Percentiles rank a stretch among this genome's conserved stretches.
These are phyloP conservation scores for Arvicanthis niloticus DNA, from an alignment of 2,113 vertebrate species.

Conservation along the genomic window DNA sequence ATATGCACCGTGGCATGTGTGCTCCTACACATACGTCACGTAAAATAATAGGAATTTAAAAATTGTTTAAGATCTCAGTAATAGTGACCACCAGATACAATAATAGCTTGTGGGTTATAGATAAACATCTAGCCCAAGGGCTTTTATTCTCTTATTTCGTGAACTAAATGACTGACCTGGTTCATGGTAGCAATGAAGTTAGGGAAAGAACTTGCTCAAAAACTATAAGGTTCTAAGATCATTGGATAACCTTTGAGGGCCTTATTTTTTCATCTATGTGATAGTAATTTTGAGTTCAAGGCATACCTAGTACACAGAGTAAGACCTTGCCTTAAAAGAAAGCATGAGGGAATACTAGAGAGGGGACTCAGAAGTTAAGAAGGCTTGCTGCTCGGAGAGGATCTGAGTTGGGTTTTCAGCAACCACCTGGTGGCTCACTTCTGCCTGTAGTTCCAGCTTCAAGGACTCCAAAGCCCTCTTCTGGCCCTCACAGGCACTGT, in stretches of 20 bases:
- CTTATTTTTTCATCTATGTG: conserved; percentile 62
- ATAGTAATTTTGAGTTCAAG: conserved; percentile 26
- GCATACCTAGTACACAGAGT: neutral
- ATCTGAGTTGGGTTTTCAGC: neutral
- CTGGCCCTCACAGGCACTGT: neutral
- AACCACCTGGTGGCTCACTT: neutral
- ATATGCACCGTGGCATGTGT: neutral
- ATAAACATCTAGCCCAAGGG: conserved; percentile 33
- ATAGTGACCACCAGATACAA: neutral
- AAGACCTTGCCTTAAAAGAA: neutral
- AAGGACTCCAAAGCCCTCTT: neutral
- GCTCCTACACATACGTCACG: neutral
- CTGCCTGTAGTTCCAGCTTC: neutral
- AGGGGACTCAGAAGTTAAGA: neutral
- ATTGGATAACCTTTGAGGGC: conserved; percentile 41
- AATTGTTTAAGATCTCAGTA: neutral
- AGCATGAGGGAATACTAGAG: neutral
- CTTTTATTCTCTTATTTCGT: conserved; percentile 41
- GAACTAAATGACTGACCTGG: conserved; percentile 43
- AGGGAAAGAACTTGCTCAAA: conserved; percentile 40
- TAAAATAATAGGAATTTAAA: neutral
- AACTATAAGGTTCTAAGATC: conserved; percentile 37
- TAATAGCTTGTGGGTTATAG: conserved; percentile 55
- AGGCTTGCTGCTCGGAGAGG: neutral
- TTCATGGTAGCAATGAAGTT: conserved; percentile 38